Conservation (phyloP, 2,797 vertebrate genomes). For the Linurgus olivaceus region DNA sequence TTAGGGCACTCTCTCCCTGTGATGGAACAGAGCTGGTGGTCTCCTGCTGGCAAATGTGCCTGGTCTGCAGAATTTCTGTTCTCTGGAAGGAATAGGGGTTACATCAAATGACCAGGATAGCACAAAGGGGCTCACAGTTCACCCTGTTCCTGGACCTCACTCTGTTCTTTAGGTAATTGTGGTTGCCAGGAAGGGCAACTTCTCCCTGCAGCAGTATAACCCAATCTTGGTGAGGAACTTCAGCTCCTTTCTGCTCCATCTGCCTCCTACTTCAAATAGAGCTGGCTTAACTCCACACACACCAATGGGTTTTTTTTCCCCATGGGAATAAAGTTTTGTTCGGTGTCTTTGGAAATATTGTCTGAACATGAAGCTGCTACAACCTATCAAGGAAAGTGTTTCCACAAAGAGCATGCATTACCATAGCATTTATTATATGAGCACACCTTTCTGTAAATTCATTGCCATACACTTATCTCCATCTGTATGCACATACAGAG, state of each 20-base stretch:
- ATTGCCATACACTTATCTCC: accelerated
- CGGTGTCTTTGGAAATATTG: background rate
- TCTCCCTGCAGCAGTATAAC: background rate
- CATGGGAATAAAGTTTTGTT: background rate
- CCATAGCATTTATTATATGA: background rate
- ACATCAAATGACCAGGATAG: background rate
- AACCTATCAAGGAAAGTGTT: background rate
- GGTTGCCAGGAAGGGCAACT: background rate
- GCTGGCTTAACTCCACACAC: background rate
- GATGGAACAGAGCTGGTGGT: accelerated
- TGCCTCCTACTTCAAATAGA: background rate
- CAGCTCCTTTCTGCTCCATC: background rate
- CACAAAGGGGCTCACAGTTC: background rate
- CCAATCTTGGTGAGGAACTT: background rate
- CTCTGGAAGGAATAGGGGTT: background rate
- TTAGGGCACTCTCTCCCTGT: background rate
- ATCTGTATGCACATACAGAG: background rate
- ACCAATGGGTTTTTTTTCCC: background rate
- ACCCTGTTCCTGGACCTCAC: background rate
- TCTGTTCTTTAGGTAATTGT: background rate
- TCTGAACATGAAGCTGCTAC: background rate
- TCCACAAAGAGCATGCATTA: background rate
- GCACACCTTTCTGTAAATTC: background rate
- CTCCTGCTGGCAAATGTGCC: background rate
- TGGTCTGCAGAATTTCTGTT: background rate